Base-by-base conservation (phyloP, 2,113 vertebrate genomes). In the Cichladusa arquata region DNA sequence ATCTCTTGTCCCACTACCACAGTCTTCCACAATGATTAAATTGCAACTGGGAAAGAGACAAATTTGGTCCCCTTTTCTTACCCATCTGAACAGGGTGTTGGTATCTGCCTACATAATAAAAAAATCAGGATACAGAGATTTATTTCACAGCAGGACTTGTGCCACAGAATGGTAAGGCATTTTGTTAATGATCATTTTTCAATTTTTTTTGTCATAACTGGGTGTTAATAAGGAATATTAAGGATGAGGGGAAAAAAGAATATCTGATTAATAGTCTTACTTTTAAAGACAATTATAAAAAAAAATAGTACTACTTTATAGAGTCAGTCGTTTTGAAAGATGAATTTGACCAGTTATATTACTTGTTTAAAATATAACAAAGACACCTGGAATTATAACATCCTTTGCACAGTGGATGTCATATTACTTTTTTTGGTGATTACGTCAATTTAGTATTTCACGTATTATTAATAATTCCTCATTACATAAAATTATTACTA, bases 401-500 rank as follows among this genome's bases (percentile, higher is more conserved):
- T 95, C 80, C 81, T 96, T 96, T 96, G 48, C 77, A 90, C 73
- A 88, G 95, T 86, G 94, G 96, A 97, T 98, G 97, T 97, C 97
- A 97, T 97, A 96, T 96, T 97, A 98, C 1, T 80, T 95, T 98
- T 98, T 97, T 97, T 95, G 90, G 97, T 97, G 94, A 97, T 98
- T 97, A 97, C 38, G 93, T 98, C 97, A 98, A 98, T 98, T 98
- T 98, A 97, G 88, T 97, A 93, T 97, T 98, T 98, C 97, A 97
- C 90, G 60, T 98, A 97, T 97, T 98, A 98, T 98, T 98, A 98
- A 98, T 98, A 98, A 98, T 98, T 97, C 91, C 96, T 98, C 97
- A 97, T 98, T 98, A 98, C 94, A 96, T 98, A 98, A 98, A 98
- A 98, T 98, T 98, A 98, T 98, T 98, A 98, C 98, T 98, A 97